Conservation (phyloP, 2,888 invertebrate genomes). For the Polydrusus pterygomalis region DNA sequence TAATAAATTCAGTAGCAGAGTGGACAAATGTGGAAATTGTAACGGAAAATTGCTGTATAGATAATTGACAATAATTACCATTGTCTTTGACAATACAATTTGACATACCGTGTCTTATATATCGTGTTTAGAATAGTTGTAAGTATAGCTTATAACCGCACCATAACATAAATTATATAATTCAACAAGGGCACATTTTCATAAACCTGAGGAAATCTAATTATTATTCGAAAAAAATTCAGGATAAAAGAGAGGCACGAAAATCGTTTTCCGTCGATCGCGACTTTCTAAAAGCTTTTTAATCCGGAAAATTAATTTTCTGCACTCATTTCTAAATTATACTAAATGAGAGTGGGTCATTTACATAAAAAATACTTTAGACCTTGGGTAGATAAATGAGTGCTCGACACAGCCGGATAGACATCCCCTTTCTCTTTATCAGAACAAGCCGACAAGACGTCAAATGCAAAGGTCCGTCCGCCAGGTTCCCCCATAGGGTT, state of each 20-base stretch:
- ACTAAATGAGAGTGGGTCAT: not conserved
- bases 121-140: too few relatives aligned
- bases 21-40: too few relatives aligned
- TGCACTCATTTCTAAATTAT: slow-evolving; percentile 7
- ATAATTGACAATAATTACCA: too few relatives aligned
- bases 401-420: too few relatives aligned
- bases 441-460: too few relatives aligned
- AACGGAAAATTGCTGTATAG: too few relatives aligned
- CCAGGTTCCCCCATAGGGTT: too few relatives aligned
- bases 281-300: slow-evolving; percentile 13
- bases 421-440: too few relatives aligned
- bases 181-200: not conserved
- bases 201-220: not conserved
- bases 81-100: too few relatives aligned
- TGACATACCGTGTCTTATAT: too few relatives aligned
- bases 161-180: slow-evolving; percentile 8
- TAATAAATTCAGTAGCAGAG: not conserved
- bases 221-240: slow-evolving; percentile 5
- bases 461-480: too few relatives aligned
- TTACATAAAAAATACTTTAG: not conserved
- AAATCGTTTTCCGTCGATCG: slow-evolving; percentile 1
- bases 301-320: slow-evolving; percentile 9
- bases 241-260: not conserved
- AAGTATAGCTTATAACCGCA: not conserved
- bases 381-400: too few relatives aligned